Evolutionary conservation across 2,888 invertebrate genomes (phyloP).

Genomic region (Drosophila prolongata): DNA sequence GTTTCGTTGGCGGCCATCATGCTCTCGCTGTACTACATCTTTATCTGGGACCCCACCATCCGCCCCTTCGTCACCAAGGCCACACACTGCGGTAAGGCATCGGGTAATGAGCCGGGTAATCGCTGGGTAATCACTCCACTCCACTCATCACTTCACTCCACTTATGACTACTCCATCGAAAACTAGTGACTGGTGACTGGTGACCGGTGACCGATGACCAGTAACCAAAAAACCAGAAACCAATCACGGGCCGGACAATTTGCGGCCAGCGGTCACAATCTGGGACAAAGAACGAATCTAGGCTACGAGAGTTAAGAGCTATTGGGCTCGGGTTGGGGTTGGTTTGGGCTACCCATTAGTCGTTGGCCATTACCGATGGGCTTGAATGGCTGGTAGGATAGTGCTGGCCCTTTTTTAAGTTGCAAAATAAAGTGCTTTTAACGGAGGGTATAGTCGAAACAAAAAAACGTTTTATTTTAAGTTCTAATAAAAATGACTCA

Average conservation of each 20-base stretch:
- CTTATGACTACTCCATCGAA: neutral
- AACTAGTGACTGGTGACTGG: neutral
- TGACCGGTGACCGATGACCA: neutral
- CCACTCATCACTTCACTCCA: neutral
- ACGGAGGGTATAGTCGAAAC: neutral
- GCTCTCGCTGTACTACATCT: conserved; percentile 96
- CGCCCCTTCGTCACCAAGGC: conserved; percentile 84
- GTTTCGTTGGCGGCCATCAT: conserved; percentile 97
- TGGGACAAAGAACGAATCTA: conserved; percentile 41
- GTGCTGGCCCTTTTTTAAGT: neutral
- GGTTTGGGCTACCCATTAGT: conserved; percentile 7
- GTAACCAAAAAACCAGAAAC: conserved; percentile 13
- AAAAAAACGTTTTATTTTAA: no score
- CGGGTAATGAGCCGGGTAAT: neutral
- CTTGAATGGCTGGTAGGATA: conserved; percentile 5
- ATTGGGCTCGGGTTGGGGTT: neutral
- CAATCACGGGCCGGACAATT: conserved; percentile 21
- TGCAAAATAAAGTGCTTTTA: conserved; percentile 5
- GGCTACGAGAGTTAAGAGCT: conserved; percentile 31
- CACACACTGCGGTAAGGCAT: conserved; percentile 83
- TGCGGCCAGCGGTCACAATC: conserved; percentile 43
- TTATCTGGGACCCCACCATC: conserved; percentile 94
- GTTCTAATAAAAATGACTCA: no score
- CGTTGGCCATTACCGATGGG: conserved; percentile 12
- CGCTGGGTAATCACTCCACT: neutral